A percentile compares a stretch with the other conserved stretches of the same genome.
These are phyloP conservation scores for cattle (Bos taurus) DNA, from an alignment of 2,113 vertebrate species.

Conservation along the genomic window ARS-UCD2.0 NC_037329.1:32117501-32118000, in stretches of 20 bases:
- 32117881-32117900: not conserved
- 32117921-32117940: not conserved
- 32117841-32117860: not conserved
- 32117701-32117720: not conserved
- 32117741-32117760: not conserved
- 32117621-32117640: not conserved
- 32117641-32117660: not conserved
- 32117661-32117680: not conserved
- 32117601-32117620: not conserved
- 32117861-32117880: not conserved
- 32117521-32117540: slow-evolving; percentile 34
- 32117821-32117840: not conserved
- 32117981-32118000: not conserved
- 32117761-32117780: not conserved
- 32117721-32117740: not conserved
- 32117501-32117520: not conserved
- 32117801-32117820: not conserved
- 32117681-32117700: not conserved
- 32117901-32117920: not conserved
- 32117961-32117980: not conserved
- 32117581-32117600: not conserved
- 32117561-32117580: not conserved
- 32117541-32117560: not conserved
- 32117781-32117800: slow-evolving; percentile 23
- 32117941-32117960: not conserved